Evolutionary conservation across 2,113 vertebrate genomes (phyloP).

Genomic region (Chascanopsetta lugubris): DNA sequence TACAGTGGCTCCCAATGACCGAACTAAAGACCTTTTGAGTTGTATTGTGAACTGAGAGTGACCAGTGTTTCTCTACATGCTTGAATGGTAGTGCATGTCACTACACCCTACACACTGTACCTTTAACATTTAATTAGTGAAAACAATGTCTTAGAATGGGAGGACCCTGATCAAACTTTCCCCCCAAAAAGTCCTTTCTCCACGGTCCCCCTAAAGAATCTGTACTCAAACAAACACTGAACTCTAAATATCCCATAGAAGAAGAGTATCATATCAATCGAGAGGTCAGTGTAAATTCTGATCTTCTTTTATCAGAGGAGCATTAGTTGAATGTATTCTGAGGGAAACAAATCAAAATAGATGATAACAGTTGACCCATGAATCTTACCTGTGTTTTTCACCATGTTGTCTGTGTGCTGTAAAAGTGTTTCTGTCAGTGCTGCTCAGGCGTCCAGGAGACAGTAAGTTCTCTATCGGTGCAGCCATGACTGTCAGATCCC

Average conservation of each 20-base stretch:
- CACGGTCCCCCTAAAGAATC: too few relatives aligned
- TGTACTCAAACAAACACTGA: not conserved
- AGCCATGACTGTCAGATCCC: slow-evolving; percentile 54
- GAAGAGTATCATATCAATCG: not conserved
- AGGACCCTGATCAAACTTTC: too few relatives aligned
- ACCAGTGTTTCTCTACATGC: too few relatives aligned
- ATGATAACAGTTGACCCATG: not conserved
- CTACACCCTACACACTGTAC: too few relatives aligned
- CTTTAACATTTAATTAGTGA: too few relatives aligned
- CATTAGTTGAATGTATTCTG: not conserved
- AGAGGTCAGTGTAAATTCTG: not conserved
- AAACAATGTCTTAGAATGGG: too few relatives aligned
- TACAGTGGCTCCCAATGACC: too few relatives aligned
- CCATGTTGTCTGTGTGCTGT: slow-evolving; percentile 11
- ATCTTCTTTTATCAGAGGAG: not conserved
- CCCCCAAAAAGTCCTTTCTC: too few relatives aligned
- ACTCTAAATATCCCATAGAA: not conserved
- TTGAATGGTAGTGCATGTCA: too few relatives aligned
- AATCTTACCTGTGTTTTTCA: slow-evolving; percentile 62
- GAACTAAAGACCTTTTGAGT: too few relatives aligned
- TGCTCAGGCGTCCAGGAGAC: slow-evolving; percentile 35
- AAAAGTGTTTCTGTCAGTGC: slow-evolving; percentile 36
- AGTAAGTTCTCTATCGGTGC: slow-evolving; percentile 46
- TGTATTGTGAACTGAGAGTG: too few relatives aligned
- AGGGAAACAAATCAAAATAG: not conserved